These are phyloP conservation scores for Mesocricetus auratus DNA, from an alignment of 2,113 vertebrate genomes.

Conservation along the genomic window DNA sequence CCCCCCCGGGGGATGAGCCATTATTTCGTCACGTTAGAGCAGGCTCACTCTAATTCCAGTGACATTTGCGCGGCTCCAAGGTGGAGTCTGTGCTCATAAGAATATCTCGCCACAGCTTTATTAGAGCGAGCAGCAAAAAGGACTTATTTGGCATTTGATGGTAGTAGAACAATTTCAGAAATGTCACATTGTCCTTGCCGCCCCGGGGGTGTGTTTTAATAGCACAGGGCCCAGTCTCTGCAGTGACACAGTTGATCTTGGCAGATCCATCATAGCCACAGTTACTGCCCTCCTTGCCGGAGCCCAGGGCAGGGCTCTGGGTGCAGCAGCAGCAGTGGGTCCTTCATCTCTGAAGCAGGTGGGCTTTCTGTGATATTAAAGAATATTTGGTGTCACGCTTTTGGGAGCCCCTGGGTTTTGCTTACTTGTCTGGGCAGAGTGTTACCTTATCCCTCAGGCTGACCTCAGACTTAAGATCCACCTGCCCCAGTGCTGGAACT, in stretches of 20 bases:
- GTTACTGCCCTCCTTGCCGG: not conserved
- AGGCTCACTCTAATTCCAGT: slow-evolving; percentile 34
- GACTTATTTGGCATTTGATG: slow-evolving; percentile 79
- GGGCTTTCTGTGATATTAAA: not conserved
- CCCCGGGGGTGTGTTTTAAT: slow-evolving; percentile 82
- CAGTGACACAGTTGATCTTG: slow-evolving; percentile 24
- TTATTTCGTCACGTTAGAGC: slow-evolving; percentile 21
- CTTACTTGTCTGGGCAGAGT: not conserved
- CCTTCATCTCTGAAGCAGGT: not conserved
- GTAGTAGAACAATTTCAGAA: slow-evolving; percentile 77
- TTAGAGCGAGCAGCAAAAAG: slow-evolving; percentile 69
- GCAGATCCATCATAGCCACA: not conserved
- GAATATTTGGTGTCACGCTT: not conserved
- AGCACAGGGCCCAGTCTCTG: slow-evolving; percentile 63
- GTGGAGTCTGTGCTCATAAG: slow-evolving; percentile 56
- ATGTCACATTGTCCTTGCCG: slow-evolving; percentile 78
- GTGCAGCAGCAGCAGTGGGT: not conserved
- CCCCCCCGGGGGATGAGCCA: slow-evolving; percentile 10
- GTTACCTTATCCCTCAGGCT: not conserved
- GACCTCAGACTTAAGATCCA: not conserved
- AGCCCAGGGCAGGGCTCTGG: slow-evolving; percentile 5
- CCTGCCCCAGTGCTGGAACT: not conserved
- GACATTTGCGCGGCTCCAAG: slow-evolving; percentile 67
- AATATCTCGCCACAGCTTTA: slow-evolving; percentile 56
- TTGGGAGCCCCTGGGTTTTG: not conserved